Evolutionary conservation across 2,797 vertebrate species (phyloP).

Genomic region (Spinibarbus caldwelli): DNA sequence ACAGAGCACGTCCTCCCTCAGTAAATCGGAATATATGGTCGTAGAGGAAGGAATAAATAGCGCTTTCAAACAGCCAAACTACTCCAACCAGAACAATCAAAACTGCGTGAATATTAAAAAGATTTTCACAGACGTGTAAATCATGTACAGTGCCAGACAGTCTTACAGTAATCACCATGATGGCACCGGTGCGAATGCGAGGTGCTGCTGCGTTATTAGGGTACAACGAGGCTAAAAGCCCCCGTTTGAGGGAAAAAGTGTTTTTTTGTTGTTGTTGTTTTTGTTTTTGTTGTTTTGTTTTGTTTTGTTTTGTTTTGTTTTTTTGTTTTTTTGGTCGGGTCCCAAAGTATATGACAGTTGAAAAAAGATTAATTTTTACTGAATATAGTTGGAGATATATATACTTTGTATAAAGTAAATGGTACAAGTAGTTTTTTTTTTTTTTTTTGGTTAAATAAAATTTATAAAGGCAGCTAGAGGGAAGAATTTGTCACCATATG

Average conservation of each 20-base stretch:
- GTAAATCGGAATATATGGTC: slow-evolving; percentile 95
- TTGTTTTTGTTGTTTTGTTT: no score
- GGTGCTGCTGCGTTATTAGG: slow-evolving; percentile 11
- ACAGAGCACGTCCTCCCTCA: slow-evolving; percentile 90
- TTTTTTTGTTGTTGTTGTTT: no score
- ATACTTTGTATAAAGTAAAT: not conserved
- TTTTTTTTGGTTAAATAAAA: not conserved
- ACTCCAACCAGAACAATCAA: slow-evolving; percentile 88
- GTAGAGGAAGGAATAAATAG: slow-evolving; percentile 90
- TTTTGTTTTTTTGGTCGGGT: not conserved
- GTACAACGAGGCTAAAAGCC: slow-evolving; percentile 25
- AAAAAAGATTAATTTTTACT: not conserved
- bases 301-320: no score
- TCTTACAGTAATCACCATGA: slow-evolving; percentile 12
- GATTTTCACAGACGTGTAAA: slow-evolving; percentile 96
- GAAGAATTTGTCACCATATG: slow-evolving; percentile 4
- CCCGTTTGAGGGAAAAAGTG: not conserved
- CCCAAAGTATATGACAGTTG: not conserved
- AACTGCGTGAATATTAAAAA: slow-evolving; percentile 96
- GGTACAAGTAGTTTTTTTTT: not conserved
- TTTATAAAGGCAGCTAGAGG: not conserved
- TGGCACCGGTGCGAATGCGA: not conserved
- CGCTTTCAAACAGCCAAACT: slow-evolving; percentile 86
- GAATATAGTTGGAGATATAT: not conserved
- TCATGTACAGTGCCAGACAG: slow-evolving; percentile 22